Evolutionary conservation across 2,888 invertebrate genomes (phyloP).

Genomic region (Xylocampa areola): DNA sequence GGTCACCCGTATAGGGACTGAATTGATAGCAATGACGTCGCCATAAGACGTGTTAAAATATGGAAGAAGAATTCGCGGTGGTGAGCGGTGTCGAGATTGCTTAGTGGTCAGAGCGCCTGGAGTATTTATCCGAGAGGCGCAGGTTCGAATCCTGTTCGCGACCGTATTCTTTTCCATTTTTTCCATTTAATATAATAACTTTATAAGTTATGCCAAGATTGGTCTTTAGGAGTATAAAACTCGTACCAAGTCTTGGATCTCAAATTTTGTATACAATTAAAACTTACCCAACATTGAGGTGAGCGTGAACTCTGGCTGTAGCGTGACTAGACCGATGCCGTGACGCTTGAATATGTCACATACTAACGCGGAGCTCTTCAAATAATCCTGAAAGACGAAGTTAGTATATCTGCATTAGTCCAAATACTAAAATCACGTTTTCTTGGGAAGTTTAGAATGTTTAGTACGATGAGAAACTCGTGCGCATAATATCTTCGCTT

Average conservation of each 20-base stretch:
- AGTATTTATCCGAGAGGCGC: too few relatives aligned
- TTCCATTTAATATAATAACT: too few relatives aligned
- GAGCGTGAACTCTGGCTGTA: slow-evolving; percentile 95
- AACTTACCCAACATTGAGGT: slow-evolving; percentile 71
- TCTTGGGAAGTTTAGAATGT: slow-evolving; percentile 8
- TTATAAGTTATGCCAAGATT: background rate
- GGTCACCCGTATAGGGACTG: too few relatives aligned
- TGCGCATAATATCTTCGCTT: too few relatives aligned
- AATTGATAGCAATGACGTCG: too few relatives aligned
- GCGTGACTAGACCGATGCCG: slow-evolving; percentile 95
- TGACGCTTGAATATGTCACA: slow-evolving; percentile 94
- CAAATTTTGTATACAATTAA: background rate
- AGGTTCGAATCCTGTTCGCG: too few relatives aligned
- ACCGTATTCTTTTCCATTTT: too few relatives aligned
- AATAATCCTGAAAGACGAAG: slow-evolving; percentile 74
- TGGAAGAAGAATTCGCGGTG: too few relatives aligned
- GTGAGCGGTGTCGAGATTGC: too few relatives aligned
- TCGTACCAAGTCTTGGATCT: background rate
- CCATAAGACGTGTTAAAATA: too few relatives aligned
- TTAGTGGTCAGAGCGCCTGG: too few relatives aligned
- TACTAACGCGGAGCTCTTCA: slow-evolving; percentile 88
- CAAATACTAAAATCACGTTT: background rate
- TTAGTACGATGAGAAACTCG: slow-evolving; percentile 12
- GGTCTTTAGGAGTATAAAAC: background rate
- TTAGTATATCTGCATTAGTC: background rate